These are phyloP conservation scores for Eleutherodactylus coqui DNA, from an alignment of 2,797 vertebrate genomes.

Conservation along the genomic window DNA sequence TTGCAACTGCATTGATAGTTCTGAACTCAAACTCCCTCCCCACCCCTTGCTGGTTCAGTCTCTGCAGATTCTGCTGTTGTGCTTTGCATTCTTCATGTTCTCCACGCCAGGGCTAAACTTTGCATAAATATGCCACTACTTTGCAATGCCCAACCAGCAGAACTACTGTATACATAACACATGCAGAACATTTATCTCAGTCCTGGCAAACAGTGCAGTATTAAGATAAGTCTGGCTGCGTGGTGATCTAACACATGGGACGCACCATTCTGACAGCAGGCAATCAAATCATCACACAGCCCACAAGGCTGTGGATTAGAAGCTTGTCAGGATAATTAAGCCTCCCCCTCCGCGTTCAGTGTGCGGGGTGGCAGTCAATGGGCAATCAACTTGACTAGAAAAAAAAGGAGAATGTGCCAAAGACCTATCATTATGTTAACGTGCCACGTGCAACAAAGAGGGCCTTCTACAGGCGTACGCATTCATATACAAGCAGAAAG, in stretches of 20 bases:
- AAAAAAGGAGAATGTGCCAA: slow-evolving; percentile 29
- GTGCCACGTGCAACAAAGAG: slow-evolving; percentile 43
- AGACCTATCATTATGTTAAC: slow-evolving; percentile 60
- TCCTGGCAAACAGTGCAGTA: not conserved
- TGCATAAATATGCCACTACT: not conserved
- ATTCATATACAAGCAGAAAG: not conserved
- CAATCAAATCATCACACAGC: slow-evolving; percentile 56
- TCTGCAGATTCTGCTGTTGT: not conserved
- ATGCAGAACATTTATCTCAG: not conserved
- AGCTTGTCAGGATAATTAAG: slow-evolving; percentile 48
- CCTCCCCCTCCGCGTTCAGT: slow-evolving; percentile 28
- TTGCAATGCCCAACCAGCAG: not conserved
- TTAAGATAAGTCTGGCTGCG: not conserved
- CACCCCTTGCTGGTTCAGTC: not conserved
- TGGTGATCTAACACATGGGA: slow-evolving; percentile 46
- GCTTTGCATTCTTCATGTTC: not conserved
- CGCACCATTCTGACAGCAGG: slow-evolving; percentile 47
- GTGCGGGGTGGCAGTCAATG: slow-evolving; percentile 46
- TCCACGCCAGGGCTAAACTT: not conserved
- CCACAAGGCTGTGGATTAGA: slow-evolving; percentile 37
- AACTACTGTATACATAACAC: not conserved
- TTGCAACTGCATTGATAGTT: not conserved
- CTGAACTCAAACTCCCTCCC: not conserved
- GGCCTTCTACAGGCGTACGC: slow-evolving; percentile 24
- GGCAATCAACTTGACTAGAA: slow-evolving; percentile 60